phyloP scores from a whole-genome alignment of 30 jellyfish, hydroid and myxozoan species.

The Mastigias papua region DNA sequence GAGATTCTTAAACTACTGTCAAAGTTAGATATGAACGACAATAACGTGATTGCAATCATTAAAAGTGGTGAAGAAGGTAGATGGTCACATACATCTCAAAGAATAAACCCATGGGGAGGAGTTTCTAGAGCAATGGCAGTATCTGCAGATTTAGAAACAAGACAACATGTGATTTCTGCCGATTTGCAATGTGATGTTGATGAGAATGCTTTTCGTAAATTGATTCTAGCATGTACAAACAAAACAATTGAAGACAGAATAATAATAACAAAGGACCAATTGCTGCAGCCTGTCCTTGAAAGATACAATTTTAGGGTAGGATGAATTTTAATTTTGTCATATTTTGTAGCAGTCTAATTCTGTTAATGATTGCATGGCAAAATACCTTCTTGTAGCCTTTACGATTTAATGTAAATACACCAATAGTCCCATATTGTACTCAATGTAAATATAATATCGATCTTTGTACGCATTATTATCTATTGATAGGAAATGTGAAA shows the following conservation, averaged over 20 bases:
- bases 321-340: no score
- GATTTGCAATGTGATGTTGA: constrained; percentile 8
- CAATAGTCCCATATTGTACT: no score
- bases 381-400: no score
- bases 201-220: background rate
- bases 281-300: constrained; percentile 11
- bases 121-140: constrained; percentile 38
- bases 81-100: background rate
- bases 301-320: constrained; percentile 5
- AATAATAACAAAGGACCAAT: background rate
- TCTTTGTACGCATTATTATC: no score
- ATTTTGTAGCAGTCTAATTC: no score
- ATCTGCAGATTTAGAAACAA: constrained; percentile 17
- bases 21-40: background rate
- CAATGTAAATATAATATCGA: no score
- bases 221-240: background rate
- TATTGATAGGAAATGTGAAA: background rate
- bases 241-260: constrained; percentile 11
- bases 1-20: constrained; percentile 4
- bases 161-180: constrained; percentile 4
- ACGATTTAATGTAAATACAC: no score
- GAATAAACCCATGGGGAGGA: constrained; percentile 48
- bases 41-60: constrained; percentile 15
- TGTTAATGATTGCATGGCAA: no score
- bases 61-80: background rate